Evolutionary conservation across 2,113 vertebrate species (phyloP).

Genomic region (Sardina pilchardus): DNA sequence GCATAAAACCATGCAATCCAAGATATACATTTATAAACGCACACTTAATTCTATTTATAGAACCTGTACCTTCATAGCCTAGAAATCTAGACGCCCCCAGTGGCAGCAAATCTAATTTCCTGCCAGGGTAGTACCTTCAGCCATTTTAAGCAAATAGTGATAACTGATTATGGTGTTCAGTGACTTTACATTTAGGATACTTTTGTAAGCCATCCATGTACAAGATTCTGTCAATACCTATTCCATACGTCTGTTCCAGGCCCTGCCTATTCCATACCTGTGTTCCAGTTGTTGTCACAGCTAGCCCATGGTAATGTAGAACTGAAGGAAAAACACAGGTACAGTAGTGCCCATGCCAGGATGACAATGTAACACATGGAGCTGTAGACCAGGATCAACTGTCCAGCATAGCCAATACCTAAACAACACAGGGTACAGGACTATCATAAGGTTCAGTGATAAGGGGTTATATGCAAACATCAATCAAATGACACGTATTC

Average conservation of each 20-base stretch:
- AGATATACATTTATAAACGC: not conserved
- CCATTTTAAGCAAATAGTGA: not conserved
- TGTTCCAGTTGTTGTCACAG: constrained; percentile 87
- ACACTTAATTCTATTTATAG: too few species aligned
- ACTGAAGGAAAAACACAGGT: constrained; percentile 85
- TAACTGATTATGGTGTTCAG: not conserved
- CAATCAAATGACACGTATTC: too few species aligned
- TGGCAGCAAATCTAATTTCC: too few species aligned
- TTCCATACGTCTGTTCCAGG: constrained; percentile 84
- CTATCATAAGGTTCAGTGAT: not conserved
- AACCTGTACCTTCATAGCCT: too few species aligned
- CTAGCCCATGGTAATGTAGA: constrained; percentile 83
- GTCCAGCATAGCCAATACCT: constrained; percentile 88
- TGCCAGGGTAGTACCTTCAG: too few species aligned
- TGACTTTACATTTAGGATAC: not conserved
- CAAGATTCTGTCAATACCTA: too few species aligned
- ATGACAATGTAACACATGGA: constrained; percentile 87
- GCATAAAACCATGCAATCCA: not conserved
- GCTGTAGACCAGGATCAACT: constrained; percentile 79
- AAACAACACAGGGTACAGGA: constrained; percentile 13
- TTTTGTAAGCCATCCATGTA: not conserved
- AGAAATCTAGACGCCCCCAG: too few species aligned
- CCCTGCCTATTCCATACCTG: constrained; percentile 38
- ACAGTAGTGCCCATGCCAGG: constrained; percentile 87
- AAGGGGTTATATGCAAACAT: not conserved